A percentile compares a stretch with the other conserved stretches of the same genome.
phyloP scores from a whole-genome alignment of 2,113 vertebrate species.

The Semnornis frantzii region DNA sequence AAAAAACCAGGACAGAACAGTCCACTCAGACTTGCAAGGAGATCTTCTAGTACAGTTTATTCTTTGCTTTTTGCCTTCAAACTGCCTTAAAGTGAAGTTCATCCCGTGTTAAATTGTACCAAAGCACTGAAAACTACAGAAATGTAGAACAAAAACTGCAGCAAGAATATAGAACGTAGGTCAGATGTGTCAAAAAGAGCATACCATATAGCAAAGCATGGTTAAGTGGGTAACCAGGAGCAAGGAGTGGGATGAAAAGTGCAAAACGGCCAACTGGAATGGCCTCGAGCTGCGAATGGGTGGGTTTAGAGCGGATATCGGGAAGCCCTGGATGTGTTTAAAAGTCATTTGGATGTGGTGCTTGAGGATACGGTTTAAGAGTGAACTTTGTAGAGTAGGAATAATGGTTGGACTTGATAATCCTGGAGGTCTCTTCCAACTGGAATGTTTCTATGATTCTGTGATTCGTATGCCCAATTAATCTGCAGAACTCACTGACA shows the following conservation, averaged over 20 bases:
- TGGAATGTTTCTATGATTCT: too few species aligned
- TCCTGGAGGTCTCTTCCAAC: too few species aligned
- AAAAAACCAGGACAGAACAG: neutral
- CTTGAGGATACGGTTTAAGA: too few species aligned
- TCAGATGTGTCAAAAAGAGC: neutral
- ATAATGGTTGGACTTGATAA: too few species aligned
- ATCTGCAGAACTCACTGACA: neutral
- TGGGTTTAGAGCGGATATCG: too few species aligned
- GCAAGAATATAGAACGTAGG: neutral
- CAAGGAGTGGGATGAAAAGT: neutral
- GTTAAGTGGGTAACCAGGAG: neutral
- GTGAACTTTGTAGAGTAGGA: too few species aligned
- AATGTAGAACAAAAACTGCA: fast-evolving
- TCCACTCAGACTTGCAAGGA: neutral
- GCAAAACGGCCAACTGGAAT: neutral
- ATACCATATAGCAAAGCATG: neutral
- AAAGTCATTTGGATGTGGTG: too few species aligned
- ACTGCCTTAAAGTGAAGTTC: neutral
- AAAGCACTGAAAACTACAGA: neutral
- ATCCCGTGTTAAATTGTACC: neutral
- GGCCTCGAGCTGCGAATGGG: too few species aligned
- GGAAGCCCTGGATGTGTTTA: too few species aligned
- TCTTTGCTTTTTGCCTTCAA: neutral
- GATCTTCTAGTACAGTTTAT: neutral
- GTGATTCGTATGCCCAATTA: neutral